Percentiles rank a stretch among this genome's conserved stretches.
These are phyloP conservation scores for Ammodytes dubius DNA, from an alignment of 2,113 vertebrate genomes.

Conservation along the genomic window DNA sequence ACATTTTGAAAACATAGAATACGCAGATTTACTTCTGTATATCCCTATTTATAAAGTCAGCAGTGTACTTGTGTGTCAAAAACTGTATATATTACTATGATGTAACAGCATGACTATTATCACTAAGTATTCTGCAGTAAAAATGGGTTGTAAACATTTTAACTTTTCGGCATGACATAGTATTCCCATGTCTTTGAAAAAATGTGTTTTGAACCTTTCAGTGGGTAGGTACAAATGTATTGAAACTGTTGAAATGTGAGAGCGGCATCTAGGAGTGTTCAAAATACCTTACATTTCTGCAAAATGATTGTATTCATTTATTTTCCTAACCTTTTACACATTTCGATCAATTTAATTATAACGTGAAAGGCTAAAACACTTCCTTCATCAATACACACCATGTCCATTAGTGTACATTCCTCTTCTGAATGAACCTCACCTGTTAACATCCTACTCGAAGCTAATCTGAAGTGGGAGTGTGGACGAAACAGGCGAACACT, in stretches of 20 bases:
- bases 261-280: neutral
- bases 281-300: neutral
- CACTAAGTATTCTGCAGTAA: neutral
- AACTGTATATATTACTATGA: neutral
- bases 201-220: neutral
- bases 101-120: neutral
- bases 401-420: neutral
- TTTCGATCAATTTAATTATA: neutral
- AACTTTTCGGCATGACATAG: neutral
- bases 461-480: constrained; percentile 3
- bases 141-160: neutral
- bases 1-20: constrained; percentile 21
- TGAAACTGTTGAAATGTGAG: neutral
- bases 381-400: neutral
- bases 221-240: neutral
- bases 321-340: neutral
- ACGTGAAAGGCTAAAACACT: neutral
- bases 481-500: neutral
- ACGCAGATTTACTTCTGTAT: neutral
- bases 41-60: neutral
- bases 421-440: neutral
- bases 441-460: neutral
- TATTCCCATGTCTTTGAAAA: neutral
- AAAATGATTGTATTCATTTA: neutral
- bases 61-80: neutral